Base-by-base conservation (phyloP, 2,113 vertebrate genomes). In the Aldabrachelys gigantea region DNA sequence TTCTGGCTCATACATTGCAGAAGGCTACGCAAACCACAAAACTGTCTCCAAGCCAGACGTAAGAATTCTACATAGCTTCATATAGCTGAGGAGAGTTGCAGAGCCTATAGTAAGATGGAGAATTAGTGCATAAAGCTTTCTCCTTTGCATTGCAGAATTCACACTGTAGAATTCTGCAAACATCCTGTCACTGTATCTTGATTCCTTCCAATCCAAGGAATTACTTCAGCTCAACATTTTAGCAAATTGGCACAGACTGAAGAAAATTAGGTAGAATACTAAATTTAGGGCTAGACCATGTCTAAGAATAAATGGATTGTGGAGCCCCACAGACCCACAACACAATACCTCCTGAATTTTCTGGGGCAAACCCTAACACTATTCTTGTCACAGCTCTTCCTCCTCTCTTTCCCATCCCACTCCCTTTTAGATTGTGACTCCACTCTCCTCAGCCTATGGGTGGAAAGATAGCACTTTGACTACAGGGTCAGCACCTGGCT, bases 1-100 rank as follows among this genome's bases (percentile, higher is more conserved):
- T 7, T 35, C 31, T 14, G 54, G 16, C 31, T 11, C 38, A 88
- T 35, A 24, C 12, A 49, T 5, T 27, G 44, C 62, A 82, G 62
- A 47, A 87, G 44, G 10, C 57, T 80, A 54, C 38, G 65, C 31
- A 0, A 0, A 84, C 35, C 62, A 69, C 3, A 4, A 69, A 69
- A 69, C 9, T 69, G 35, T 69, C 17, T 69, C 17, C 1, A 35
- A 69, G 62, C 35, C 62, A 65, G 31, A 65, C 35, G 59, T 59
- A 50, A 50, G 44, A 89, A 65, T 0, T 0, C 0, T 0, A 83
- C 0, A 8, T 4, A 19, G 29, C 22, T 44, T 11, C 31, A 76
- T 19, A 56, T 17, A 80, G 59, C 49, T 22, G 19, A 4, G 12
- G 38, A 79, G 84, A 79, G 2, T 47, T 69, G 62, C 62, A 29